A percentile compares a stretch with the other conserved stretches of the same genome.
Evolutionary conservation across 1,140 invertebrate species (phyloP).

Genomic region (Anastrepha ludens): DNA sequence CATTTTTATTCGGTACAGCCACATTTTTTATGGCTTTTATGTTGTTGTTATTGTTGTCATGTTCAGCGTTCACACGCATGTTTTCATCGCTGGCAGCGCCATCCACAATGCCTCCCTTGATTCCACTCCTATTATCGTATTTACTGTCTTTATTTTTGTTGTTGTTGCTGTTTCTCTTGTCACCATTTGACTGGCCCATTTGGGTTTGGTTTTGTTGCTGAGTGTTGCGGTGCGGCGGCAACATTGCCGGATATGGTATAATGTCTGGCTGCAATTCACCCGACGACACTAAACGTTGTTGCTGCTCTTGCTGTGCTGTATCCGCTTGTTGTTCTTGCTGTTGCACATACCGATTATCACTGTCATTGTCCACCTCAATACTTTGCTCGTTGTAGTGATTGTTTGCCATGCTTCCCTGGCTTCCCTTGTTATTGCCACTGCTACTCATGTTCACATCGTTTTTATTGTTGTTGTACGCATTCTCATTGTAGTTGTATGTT

Average conservation of each 20-base stretch:
- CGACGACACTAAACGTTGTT: conserved; percentile 55
- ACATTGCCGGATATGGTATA: conserved; percentile 67
- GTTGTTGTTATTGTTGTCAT: conserved; percentile 51
- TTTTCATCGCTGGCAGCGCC: background rate
- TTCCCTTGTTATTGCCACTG: conserved; percentile 49
- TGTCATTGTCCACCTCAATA: conserved; percentile 17
- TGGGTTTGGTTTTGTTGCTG: conserved; percentile 64
- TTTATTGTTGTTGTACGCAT: conserved; percentile 55
- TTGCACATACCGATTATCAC: conserved; percentile 37
- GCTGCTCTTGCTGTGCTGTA: conserved; percentile 25
- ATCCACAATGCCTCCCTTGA: background rate
- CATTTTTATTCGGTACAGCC: background rate
- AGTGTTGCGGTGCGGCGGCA: conserved; percentile 62
- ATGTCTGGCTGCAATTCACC: conserved; percentile 70
- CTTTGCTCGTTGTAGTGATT: conserved; percentile 12
- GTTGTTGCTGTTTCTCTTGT: conserved; percentile 58
- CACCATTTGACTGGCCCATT: conserved; percentile 48
- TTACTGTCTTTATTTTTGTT: conserved; percentile 30
- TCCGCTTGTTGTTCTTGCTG: conserved; percentile 49
- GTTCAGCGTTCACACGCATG: background rate
- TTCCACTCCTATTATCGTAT: background rate
- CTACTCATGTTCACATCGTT: conserved; percentile 26
- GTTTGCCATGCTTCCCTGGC: conserved; percentile 55
- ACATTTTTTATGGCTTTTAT: background rate
- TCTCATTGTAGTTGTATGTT: conserved; percentile 4